Base-by-base conservation (phyloP, 1,140 invertebrate species). In the Sitodiplosis mosellana region DNA sequence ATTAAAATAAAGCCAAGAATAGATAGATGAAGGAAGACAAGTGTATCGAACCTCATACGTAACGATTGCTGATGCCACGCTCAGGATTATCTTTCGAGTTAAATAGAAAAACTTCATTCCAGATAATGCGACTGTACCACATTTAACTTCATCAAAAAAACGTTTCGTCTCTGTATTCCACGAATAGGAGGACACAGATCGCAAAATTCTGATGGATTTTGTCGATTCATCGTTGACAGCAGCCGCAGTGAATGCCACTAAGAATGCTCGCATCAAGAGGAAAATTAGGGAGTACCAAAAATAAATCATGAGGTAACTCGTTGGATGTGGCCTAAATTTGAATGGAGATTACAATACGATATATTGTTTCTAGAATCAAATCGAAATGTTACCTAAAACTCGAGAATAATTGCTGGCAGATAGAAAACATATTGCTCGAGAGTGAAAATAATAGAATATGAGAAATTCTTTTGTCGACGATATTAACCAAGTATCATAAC, bases 31-130 rank as follows among this genome's bases (percentile, higher is more conserved):
- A n/a, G n/a, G n/a, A n/a, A n/a, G n/a, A n/a, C n/a, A n/a, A n/a
- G n/a, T n/a, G n/a, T n/a, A n/a, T n/a, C n/a, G n/a, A n/a, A n/a
- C 54, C 58, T 78, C 76, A 52, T 78, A 78, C 0, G 76, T 78
- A 1, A 77, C 72, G 40, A 78, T 76, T 2, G 76, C 77, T 27
- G 76, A 75, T 41, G 76, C 75, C 34, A 62, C 59, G 47, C 58
- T 63, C 19, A 81, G 59, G 51, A 81, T 68, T 21, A 78, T 67
- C 51, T 72, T 75, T 43, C 75, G 64, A 17, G 74, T 79, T 6
- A 79, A 68, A 17, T 70, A 66, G 53, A 79, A 80, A 50, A 79
- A 78, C 53, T 73, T 70, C 53, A 74, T 64, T 34, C 77, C 77
- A 3, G 73, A 74, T 1, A 80, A 54, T 2, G 70, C 70, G 17